phyloP scores from a whole-genome alignment of 1,140 invertebrate genomes.

The Dreissena rostriformis region DNA sequence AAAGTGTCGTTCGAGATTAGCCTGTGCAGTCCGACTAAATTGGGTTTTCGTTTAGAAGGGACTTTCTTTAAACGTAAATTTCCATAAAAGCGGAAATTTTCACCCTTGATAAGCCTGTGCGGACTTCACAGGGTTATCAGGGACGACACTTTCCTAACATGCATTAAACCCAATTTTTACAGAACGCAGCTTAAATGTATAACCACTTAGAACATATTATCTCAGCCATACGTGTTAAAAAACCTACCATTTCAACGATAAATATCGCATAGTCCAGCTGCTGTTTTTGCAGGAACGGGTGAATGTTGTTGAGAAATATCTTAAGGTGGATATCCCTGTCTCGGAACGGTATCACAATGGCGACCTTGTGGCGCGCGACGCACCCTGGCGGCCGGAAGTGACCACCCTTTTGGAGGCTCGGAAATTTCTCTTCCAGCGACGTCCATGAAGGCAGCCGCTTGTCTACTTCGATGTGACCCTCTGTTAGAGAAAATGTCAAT shows the following conservation, averaged over 20 bases:
- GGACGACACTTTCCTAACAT: too few species aligned
- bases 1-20: too few species aligned
- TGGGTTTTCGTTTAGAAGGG: too few species aligned
- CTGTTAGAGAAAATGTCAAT: background rate
- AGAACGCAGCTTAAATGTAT: background rate
- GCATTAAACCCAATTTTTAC: too few species aligned
- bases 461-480: conserved; percentile 30
- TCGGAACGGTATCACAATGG: conserved; percentile 75
- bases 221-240: background rate
- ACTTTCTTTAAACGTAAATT: too few species aligned
- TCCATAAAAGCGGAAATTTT: too few species aligned
- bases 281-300: conserved; percentile 71
- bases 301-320: conserved; percentile 73
- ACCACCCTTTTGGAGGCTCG: conserved; percentile 54
- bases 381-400: conserved; percentile 64
- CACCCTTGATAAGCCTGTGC: too few species aligned
- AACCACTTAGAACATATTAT: background rate
- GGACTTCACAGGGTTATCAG: too few species aligned
- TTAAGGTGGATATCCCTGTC: conserved; percentile 72
- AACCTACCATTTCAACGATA: conserved; percentile 71
- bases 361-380: conserved; percentile 63
- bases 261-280: conserved; percentile 74
- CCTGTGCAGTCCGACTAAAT: too few species aligned
- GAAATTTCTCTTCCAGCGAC: conserved; percentile 23
- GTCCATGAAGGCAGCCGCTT: conserved; percentile 37